phyloP scores from a whole-genome alignment of 2,888 invertebrate species.

The Schizaphis graminum region DNA sequence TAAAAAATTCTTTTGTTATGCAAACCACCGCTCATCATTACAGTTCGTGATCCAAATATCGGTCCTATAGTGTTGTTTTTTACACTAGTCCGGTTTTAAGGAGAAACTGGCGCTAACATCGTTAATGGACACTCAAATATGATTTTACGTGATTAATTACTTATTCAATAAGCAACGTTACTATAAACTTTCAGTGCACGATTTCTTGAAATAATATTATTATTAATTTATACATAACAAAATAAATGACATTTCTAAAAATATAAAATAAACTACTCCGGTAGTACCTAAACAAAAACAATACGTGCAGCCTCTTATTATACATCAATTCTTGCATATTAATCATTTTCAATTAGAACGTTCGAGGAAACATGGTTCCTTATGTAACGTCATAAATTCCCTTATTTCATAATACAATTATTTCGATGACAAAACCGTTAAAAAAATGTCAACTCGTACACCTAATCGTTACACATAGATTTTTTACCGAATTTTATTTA shows the following conservation, averaged over 20 bases:
- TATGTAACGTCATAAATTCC: not conserved
- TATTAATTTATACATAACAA: slow-evolving; percentile 34
- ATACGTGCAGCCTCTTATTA: not conserved
- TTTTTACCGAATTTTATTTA: not conserved
- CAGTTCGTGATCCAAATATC: slow-evolving; percentile 62
- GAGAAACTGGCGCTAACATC: slow-evolving; percentile 32
- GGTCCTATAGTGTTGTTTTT: slow-evolving; percentile 3
- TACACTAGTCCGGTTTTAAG: slow-evolving; percentile 41
- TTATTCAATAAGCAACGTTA: slow-evolving; percentile 25
- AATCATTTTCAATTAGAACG: not conserved
- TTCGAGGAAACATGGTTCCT: not conserved
- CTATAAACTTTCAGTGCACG: slow-evolving; percentile 46
- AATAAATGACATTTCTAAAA: not conserved
- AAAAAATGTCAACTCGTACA: not conserved
- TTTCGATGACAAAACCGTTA: not conserved
- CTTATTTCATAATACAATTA: not conserved
- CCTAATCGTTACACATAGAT: not conserved
- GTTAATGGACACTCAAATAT: slow-evolving; percentile 51
- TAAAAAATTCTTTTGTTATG: slow-evolving; percentile 54
- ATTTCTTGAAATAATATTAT: slow-evolving; percentile 50
- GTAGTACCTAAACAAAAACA: not conserved
- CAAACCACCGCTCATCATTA: slow-evolving; percentile 24
- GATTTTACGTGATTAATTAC: slow-evolving; percentile 60
- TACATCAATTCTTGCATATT: not conserved
- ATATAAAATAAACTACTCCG: not conserved